Base-by-base conservation (phyloP, 2,888 invertebrate species). In the Meliscaeva auricollis region DNA sequence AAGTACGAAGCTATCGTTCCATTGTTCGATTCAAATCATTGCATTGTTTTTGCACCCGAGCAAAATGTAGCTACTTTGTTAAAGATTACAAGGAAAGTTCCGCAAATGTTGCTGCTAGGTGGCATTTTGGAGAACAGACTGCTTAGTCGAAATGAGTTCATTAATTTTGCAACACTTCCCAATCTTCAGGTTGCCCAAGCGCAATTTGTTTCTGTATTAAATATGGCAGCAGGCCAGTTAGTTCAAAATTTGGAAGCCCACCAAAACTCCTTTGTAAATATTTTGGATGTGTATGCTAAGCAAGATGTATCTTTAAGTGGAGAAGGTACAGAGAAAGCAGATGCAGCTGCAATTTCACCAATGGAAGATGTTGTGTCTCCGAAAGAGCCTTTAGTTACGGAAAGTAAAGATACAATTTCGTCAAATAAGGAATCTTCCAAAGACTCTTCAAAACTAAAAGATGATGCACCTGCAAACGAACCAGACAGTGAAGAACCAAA, bases 121-220 rank as follows among this genome's bases (percentile, higher is more conserved):
- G 97, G 95, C n/a, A 94, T 97, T 81, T 93, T 96, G 66, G 95
- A 97, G 88, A 94, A 95, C 58, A 93, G 93, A 76, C 91, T 97
- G 32, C 88, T 97, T 88, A 95, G 94, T 83, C 94, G 94, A 87
- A 95, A 95, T 89, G 96, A 97, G 88, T 92, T 97, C 35, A 89
- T 95, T 30, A 93, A 94, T 88, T 96, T 94, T 88, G 95, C 95
- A 75, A 92, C 93, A 89, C 92, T 96, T 89, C 94, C 95, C 0
- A 94, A 94, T 89, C 90, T 97, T 60, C 94, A 94, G 88, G 92
- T 93, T 20, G 94, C 95, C 0, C 94, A 95, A 89, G 94, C 95
- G 72, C 94, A 94, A 88, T 92, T 97, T 64, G 96, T 96, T 79
- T 94, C 95, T 66, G 93, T 95, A 0, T 92, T 97, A 0, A 94